Conservation (phyloP, 2,797 vertebrate species). For the Bufotes viridis region DNA sequence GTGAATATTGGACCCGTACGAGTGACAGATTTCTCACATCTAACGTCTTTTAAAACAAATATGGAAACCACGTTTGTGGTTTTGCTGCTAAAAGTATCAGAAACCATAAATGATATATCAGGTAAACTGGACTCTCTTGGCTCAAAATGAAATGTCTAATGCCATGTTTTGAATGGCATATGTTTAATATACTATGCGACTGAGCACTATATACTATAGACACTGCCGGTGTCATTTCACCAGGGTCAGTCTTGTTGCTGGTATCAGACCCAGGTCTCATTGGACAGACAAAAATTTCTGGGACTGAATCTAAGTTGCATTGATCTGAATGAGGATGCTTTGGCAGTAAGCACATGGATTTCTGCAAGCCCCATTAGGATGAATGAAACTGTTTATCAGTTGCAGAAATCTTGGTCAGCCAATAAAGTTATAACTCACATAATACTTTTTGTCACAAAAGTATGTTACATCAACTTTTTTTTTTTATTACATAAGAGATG, state of each 20-base stretch:
- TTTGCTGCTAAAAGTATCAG: slow-evolving; percentile 46
- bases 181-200: neutral
- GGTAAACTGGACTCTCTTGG: slow-evolving; percentile 30
- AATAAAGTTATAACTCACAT: too few species aligned
- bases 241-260: neutral
- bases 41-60: slow-evolving; percentile 54
- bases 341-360: too few species aligned
- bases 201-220: neutral
- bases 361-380: too few species aligned
- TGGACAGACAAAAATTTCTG: too few species aligned
- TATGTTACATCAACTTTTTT: too few species aligned
- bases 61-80: slow-evolving; percentile 55
- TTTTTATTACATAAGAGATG: too few species aligned
- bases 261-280: too few species aligned
- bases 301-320: too few species aligned
- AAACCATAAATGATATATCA: slow-evolving; percentile 53
- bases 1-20: slow-evolving; percentile 50
- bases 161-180: slow-evolving; percentile 17
- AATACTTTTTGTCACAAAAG: too few species aligned
- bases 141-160: slow-evolving; percentile 4
- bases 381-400: too few species aligned
- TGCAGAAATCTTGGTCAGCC: too few species aligned
- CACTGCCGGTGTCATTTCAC: neutral
- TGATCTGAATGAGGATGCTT: too few species aligned
- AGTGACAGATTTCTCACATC: slow-evolving; percentile 55